Evolutionary conservation across 2,113 vertebrate species (phyloP), one percentile per base, ranked within the genome.

Genomic region (Holacanthus passer): DNA sequence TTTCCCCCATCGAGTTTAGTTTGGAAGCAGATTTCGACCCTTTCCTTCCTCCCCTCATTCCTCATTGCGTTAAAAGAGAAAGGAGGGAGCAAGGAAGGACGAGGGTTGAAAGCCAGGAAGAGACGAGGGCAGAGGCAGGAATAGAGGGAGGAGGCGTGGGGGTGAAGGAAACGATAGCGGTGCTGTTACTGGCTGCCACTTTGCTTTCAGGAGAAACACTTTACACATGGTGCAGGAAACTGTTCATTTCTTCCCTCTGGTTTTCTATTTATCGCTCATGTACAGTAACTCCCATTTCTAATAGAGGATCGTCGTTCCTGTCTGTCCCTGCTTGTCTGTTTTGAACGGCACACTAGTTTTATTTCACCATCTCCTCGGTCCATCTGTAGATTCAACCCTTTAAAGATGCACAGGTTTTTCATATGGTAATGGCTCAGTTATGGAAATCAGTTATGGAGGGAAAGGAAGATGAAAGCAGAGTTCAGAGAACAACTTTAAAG

Each of bases 71-170:
- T 53, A 45, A 81, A 81, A 77, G 73, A 59, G 47, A 77, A 79
- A 89, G 47, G 79, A 63, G 55, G 27, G 20, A 71, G 72, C 6
- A 75, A 86, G 88, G 81, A 88, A 87, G 77, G 88, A 84, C 27
- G 72, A 78, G 68, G 60, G 58, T 24, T 81, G 85, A 91, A 88
- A 91, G 89, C 41, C 88, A 73, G 91, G 87, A 88, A 90, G 86
- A 81, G 86, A 31, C n/a, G 8, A 73, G 35, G 56, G 56, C 55
- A n/a, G 81, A 60, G 82, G 77, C 37, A 68, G 84, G 75, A 79
- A 63, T 50, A 48, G 65, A 58, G 43, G 60, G 77, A 64, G 72
- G 5, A 35, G 39, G 59, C 31, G 32, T 72, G 48, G 29, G 17
- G 17, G 55, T 24, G 9, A 55, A 24, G 27, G 63, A 27, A 50